Conservation (phyloP, 2,888 invertebrate species). For the Thalpophila matura region DNA sequence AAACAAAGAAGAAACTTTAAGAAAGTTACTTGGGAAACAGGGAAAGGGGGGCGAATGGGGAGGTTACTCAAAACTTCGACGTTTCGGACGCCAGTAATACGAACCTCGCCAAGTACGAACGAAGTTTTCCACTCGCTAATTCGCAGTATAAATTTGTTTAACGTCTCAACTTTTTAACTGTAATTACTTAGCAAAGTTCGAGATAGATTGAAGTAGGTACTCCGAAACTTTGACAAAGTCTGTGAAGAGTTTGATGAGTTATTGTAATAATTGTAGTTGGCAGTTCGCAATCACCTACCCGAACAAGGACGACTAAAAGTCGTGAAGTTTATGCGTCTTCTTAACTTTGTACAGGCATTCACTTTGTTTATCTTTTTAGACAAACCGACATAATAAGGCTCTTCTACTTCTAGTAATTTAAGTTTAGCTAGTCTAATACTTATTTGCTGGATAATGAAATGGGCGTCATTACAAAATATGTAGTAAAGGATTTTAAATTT, state of each 20-base stretch:
- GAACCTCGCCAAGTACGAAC: slow-evolving; percentile 73
- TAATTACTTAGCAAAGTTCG: slow-evolving; percentile 87
- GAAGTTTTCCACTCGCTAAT: slow-evolving; percentile 86
- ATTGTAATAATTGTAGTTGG: slow-evolving; percentile 72
- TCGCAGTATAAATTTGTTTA: slow-evolving; percentile 90
- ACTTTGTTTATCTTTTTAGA: slow-evolving; percentile 28
- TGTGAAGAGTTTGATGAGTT: slow-evolving; percentile 76
- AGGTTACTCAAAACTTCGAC: slow-evolving; percentile 86
- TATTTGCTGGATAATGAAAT: slow-evolving; percentile 2
- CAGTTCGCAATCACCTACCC: slow-evolving; percentile 55
- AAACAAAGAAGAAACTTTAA: slow-evolving; percentile 85
- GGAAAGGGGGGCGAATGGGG: slow-evolving; percentile 73
- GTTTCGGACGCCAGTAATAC: slow-evolving; percentile 83
- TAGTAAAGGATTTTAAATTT: neutral
- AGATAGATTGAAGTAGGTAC: slow-evolving; percentile 86
- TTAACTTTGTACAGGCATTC: slow-evolving; percentile 33
- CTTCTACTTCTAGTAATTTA: neutral
- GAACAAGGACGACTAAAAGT: slow-evolving; percentile 40
- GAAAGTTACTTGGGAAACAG: slow-evolving; percentile 81
- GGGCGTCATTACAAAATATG: neutral
- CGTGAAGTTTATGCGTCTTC: slow-evolving; percentile 46
- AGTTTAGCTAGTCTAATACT: neutral
- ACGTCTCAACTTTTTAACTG: slow-evolving; percentile 90
- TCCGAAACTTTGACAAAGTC: slow-evolving; percentile 76
- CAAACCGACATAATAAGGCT: neutral